Evolutionary conservation across 30 jellyfish, hydroid and myxozoan genomes (phyloP).

Genomic region (Turritopsis dohrnii): DNA sequence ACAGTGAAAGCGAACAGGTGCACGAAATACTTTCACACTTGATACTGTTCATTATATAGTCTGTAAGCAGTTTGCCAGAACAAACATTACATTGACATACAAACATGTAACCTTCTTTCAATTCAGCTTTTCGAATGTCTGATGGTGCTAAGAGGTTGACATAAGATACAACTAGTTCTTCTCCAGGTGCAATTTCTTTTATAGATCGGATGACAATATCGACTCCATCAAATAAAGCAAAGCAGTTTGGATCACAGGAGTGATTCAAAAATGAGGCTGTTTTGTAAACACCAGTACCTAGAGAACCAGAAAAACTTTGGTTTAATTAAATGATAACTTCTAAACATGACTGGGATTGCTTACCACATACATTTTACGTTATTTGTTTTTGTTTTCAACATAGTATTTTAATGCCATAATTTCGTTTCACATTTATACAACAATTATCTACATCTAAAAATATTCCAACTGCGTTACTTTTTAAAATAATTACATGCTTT

Average conservation of each 20-base stretch:
- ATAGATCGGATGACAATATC: slow-evolving; percentile 47
- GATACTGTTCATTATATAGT: slow-evolving; percentile 15
- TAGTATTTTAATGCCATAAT: no score
- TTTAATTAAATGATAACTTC: neutral
- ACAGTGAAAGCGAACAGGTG: neutral
- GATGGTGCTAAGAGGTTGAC: slow-evolving; percentile 50
- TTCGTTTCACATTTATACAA: no score
- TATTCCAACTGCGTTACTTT: no score
- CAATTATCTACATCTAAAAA: no score
- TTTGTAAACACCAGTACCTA: slow-evolving; percentile 67
- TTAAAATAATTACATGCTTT: no score
- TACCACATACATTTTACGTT: neutral
- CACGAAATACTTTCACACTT: neutral
- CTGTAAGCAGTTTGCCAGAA: slow-evolving; percentile 12
- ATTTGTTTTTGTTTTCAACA: no score
- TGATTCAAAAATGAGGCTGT: slow-evolving; percentile 74
- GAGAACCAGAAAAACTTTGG: neutral
- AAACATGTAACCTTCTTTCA: slow-evolving; percentile 66
- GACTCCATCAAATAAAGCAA: slow-evolving; percentile 53
- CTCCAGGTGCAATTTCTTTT: slow-evolving; percentile 34
- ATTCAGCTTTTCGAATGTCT: slow-evolving; percentile 41
- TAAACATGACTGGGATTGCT: no score
- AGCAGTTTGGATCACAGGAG: slow-evolving; percentile 74
- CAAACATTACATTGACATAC: slow-evolving; percentile 61
- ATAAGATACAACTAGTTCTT: slow-evolving; percentile 63